phyloP scores from a whole-genome alignment of 2,797 vertebrate species.

The Peromyscus eremicus region DNA sequence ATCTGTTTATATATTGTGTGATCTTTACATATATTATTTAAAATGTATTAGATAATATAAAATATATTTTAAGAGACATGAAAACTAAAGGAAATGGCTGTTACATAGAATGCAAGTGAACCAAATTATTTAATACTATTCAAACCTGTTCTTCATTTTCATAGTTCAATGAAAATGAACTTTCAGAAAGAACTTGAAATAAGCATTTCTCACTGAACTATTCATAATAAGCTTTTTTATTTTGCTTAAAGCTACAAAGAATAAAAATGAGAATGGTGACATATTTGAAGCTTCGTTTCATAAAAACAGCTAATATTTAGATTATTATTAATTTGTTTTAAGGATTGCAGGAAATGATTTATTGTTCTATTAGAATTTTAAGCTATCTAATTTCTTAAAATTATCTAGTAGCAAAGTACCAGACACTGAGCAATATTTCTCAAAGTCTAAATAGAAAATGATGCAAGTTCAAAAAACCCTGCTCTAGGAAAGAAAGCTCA shows the following conservation, averaged over 20 bases:
- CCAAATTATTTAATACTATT: constrained; percentile 30
- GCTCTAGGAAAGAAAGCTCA: constrained; percentile 57
- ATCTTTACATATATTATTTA: not conserved
- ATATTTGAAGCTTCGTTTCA: constrained; percentile 33
- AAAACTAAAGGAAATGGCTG: not conserved
- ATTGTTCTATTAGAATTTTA: constrained; percentile 19
- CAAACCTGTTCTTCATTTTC: constrained; percentile 54
- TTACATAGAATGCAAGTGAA: not conserved
- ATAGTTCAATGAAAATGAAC: constrained; percentile 29
- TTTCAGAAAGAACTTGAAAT: constrained; percentile 4
- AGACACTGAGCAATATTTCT: constrained; percentile 39
- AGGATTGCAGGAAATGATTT: not conserved
- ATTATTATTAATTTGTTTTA: constrained; percentile 41
- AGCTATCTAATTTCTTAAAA: constrained; percentile 51
- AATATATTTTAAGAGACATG: not conserved
- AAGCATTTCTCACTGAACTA: constrained; percentile 42
- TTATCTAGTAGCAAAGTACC: not conserved
- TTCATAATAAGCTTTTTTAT: not conserved
- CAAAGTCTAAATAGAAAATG: constrained; percentile 61
- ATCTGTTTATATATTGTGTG: rapidly evolving
- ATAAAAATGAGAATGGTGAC: not conserved
- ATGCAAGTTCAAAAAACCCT: constrained; percentile 65
- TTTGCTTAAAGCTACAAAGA: not conserved
- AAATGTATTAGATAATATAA: constrained; percentile 51
- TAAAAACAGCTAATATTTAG: constrained; percentile 32